These are phyloP conservation scores for Perizoma flavofasciatum DNA, from an alignment of 2,888 invertebrate genomes.

Conservation along the genomic window DNA sequence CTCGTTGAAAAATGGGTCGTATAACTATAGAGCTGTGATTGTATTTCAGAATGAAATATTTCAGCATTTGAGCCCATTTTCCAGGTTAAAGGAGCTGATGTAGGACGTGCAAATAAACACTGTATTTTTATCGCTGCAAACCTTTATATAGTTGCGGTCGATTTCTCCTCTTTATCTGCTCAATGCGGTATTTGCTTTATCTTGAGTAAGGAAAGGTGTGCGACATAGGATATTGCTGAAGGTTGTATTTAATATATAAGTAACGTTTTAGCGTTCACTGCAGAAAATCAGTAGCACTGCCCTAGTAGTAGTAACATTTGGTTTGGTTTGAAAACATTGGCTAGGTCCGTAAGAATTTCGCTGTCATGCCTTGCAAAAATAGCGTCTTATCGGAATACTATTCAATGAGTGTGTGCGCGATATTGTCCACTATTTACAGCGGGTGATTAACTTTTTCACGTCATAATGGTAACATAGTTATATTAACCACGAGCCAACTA, in stretches of 20 bases:
- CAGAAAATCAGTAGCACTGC: not conserved
- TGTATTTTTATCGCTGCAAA: constrained; percentile 82
- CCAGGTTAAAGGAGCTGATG: constrained; percentile 66
- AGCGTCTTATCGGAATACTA: too few relatives aligned
- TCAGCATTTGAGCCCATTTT: constrained; percentile 59
- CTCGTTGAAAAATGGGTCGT: constrained; percentile 57
- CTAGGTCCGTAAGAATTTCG: too few relatives aligned
- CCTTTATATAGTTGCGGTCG: constrained; percentile 84
- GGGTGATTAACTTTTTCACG: too few relatives aligned
- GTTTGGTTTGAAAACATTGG: not conserved
- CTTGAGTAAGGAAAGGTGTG: constrained; percentile 74
- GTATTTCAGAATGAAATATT: constrained; percentile 54
- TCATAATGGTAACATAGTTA: too few relatives aligned
- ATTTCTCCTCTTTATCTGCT: constrained; percentile 81
- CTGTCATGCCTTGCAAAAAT: too few relatives aligned
- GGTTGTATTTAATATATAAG: constrained; percentile 44
- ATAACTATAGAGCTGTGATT: constrained; percentile 51
- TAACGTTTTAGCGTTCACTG: constrained; percentile 8
- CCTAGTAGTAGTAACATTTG: not conserved
- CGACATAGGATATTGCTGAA: constrained; percentile 59
- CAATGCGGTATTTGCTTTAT: constrained; percentile 81
- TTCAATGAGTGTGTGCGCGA: too few relatives aligned
- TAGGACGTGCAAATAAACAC: constrained; percentile 84
- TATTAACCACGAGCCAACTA: too few relatives aligned
- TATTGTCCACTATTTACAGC: too few relatives aligned